Percentiles rank a stretch among this genome's conserved stretches.
Evolutionary conservation across 1,140 invertebrate species (phyloP).

Genomic region (Plodia interpunctella): DNA sequence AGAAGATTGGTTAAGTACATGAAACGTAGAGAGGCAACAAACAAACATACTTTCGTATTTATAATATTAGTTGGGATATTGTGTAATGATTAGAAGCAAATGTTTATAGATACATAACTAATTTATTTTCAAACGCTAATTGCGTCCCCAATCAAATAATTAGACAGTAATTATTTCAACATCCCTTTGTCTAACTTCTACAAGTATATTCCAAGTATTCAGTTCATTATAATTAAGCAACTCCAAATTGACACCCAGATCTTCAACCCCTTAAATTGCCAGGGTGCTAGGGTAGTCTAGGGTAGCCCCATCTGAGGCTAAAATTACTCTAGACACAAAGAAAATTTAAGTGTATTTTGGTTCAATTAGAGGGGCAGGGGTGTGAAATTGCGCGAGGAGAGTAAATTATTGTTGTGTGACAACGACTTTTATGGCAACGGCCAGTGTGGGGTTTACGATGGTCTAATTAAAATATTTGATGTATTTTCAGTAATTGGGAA

Average conservation of each 20-base stretch:
- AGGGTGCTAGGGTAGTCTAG: slow-evolving; percentile 38
- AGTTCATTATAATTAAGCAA: slow-evolving; percentile 38
- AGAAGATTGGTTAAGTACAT: too few relatives aligned
- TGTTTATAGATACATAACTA: too few relatives aligned
- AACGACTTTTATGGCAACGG: slow-evolving; percentile 30
- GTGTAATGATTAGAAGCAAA: too few relatives aligned
- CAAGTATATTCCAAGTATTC: slow-evolving; percentile 32
- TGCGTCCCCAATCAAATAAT: slow-evolving; percentile 6
- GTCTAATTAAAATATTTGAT: neutral
- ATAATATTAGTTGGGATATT: too few relatives aligned
- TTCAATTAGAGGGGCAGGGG: slow-evolving; percentile 66
- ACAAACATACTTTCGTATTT: too few relatives aligned
- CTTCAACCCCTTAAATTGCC: slow-evolving; percentile 59
- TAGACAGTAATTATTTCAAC: slow-evolving; percentile 7
- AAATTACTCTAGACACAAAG: slow-evolving; percentile 72
- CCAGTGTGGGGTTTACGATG: slow-evolving; percentile 9
- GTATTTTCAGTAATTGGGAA: too few relatives aligned
- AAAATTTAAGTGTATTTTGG: slow-evolving; percentile 74
- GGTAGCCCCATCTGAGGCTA: slow-evolving; percentile 63
- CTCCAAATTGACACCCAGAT: slow-evolving; percentile 45
- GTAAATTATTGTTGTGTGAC: slow-evolving; percentile 69
- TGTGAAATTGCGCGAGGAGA: slow-evolving; percentile 63
- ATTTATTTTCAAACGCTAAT: too few relatives aligned
- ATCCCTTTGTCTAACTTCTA: slow-evolving; percentile 10
- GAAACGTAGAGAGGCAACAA: too few relatives aligned